phyloP scores from a whole-genome alignment of 2,113 vertebrate species.

The Upupa epops region DNA sequence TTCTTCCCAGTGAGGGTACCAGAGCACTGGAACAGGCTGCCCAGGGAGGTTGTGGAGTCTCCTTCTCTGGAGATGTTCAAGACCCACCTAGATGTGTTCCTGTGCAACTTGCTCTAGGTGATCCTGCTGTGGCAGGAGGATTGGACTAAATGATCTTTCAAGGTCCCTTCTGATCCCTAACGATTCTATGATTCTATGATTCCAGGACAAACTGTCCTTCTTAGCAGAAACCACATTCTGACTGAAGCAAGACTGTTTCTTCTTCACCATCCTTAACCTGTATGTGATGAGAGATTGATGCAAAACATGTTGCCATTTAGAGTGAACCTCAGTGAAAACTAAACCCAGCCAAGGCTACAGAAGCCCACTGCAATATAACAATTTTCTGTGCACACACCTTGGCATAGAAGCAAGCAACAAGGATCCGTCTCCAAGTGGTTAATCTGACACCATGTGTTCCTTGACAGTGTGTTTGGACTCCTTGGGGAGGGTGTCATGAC shows the following conservation, averaged over 20 bases:
- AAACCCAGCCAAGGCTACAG: background rate
- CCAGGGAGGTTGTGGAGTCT: no score
- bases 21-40: no score
- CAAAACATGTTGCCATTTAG: background rate
- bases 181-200: background rate
- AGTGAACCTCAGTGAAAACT: background rate
- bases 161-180: no score
- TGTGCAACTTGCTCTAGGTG: no score
- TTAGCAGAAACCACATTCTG: background rate
- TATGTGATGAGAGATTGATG: accelerated
- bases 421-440: background rate
- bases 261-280: background rate
- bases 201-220: background rate
- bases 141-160: no score
- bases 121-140: no score
- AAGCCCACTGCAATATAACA: no score
- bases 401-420: background rate
- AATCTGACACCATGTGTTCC: background rate
- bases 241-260: background rate
- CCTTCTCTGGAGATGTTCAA: no score
- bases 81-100: no score
- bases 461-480: background rate
- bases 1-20: no score
- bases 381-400: background rate
- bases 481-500: background rate